Percentiles rank a stretch among this genome's conserved stretches.
phyloP scores from a whole-genome alignment of 1,140 invertebrate genomes.

The Platorchestia sp. region DNA sequence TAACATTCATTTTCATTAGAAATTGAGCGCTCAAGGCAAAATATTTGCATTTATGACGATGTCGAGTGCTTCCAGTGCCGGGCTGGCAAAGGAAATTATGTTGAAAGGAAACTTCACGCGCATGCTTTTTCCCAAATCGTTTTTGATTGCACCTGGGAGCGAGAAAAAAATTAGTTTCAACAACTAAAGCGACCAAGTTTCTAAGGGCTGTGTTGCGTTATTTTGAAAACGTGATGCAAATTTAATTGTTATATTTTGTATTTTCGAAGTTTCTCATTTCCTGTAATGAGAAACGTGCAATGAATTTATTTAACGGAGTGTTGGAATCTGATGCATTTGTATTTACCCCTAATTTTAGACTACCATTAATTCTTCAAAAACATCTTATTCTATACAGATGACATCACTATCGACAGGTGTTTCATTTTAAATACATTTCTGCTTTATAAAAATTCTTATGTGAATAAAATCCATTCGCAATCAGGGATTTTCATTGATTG shows the following conservation, averaged over 20 bases:
- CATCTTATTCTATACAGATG: background rate
- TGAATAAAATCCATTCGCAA: background rate
- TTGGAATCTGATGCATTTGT: background rate
- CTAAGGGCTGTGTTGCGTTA: background rate
- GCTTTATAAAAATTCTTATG: background rate
- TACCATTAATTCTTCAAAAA: background rate
- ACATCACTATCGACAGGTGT: background rate
- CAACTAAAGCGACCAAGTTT: background rate
- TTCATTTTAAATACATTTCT: background rate
- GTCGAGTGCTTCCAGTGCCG: too few relatives aligned
- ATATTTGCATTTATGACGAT: too few relatives aligned
- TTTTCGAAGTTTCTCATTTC: background rate
- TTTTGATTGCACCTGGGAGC: too few relatives aligned
- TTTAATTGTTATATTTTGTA: background rate
- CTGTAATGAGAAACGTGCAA: background rate
- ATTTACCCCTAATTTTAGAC: background rate
- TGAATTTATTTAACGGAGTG: background rate
- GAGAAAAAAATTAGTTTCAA: background rate
- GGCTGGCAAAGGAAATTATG: too few relatives aligned
- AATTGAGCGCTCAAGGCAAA: too few relatives aligned
- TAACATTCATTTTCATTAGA: too few relatives aligned
- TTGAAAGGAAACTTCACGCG: too few relatives aligned
- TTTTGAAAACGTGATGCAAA: background rate
- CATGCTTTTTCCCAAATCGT: too few relatives aligned
- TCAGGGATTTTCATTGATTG: background rate